Base-by-base conservation (phyloP, 2,797 vertebrate species). In the Takifugu ocellatus region DNA sequence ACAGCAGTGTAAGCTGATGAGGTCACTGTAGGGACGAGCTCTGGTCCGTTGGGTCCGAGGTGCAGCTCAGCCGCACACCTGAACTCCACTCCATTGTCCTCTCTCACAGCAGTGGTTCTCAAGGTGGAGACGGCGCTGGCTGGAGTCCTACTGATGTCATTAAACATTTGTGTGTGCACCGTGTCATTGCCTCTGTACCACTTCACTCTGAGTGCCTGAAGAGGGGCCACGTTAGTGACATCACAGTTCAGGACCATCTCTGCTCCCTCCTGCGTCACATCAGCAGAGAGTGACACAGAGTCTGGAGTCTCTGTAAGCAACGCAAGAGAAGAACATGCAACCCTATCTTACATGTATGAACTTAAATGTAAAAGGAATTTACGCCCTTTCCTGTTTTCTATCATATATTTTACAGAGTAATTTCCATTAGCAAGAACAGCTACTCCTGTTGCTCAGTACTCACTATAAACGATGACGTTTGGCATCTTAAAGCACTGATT, bases 61-160 rank as follows among this genome's bases (percentile, higher is more conserved):
- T 80, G 43, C 46, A 90, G 65, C 64, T 74, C 68, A 26, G 77
- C 81, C 5, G 51, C n/a, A 27, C 89, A 91, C 43, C 1, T 73
- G 56, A 72, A 83, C 10, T 6, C 1, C 15, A 11, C 25, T 53
- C 59, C 43, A 17, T 77, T 43, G 60, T 83, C 1, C 25, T 39
- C 11, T 54, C 62, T 74, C 7, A 5, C 0, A 6, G 70, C 11
- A 7, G 0, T 66, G 57, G 88, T 3, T 0, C 0, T 54, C 5
- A 70, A 26, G 14, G 0, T 3, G n/a, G 17, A 56, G 1, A 5
- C 27, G 21, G 2, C 0, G 8, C 50, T 27, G 8, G 2, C 5
- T 31, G 12, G 76, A 2, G 0, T 43, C 43, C 1, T 14, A 1
- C 0, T 16, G 1, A 1, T 8, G 0, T 2, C 0, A 14, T 15